A percentile compares a stretch with the other conserved stretches of the same genome.
Conservation (phyloP, 1,140 invertebrate species). For the Neodiprion lecontei region DNA sequence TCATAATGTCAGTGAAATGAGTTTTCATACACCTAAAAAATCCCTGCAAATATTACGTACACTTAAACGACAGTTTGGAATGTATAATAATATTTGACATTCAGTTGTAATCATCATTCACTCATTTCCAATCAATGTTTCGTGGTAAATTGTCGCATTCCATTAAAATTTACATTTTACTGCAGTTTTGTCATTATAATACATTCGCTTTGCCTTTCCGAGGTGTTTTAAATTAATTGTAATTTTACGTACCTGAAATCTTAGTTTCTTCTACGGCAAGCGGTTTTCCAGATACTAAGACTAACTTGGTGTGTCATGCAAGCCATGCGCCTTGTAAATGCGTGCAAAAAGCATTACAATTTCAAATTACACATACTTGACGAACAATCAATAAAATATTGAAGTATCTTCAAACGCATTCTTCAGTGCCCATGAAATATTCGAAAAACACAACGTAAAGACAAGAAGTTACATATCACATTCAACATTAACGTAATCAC, state of each 20-base stretch:
- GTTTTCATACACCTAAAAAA: not conserved
- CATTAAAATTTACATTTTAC: not conserved
- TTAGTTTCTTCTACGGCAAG: not conserved
- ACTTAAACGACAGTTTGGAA: not conserved
- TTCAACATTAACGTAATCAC: not conserved
- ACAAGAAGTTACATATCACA: not conserved
- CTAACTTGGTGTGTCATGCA: constrained; percentile 26
- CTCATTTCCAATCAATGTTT: not conserved
- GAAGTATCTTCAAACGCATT: not conserved
- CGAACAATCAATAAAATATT: no score
- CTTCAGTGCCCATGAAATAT: not conserved
- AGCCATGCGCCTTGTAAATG: constrained; percentile 14
- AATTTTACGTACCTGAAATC: not conserved
- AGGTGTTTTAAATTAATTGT: not conserved
- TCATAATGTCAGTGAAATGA: not conserved
- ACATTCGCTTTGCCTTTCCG: not conserved
- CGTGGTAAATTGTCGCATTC: not conserved
- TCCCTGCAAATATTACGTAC: not conserved
- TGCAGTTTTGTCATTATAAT: not conserved
- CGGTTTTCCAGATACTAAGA: constrained; percentile 15
- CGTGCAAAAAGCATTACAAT: not conserved
- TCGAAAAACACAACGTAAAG: not conserved
- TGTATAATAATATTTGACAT: not conserved
- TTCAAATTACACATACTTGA: not conserved
- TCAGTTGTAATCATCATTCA: not conserved